Evolutionary conservation across 2,888 invertebrate species (phyloP), one percentile per base, ranked within the genome.

Genomic region (Scaptomyza cyrtandrae): DNA sequence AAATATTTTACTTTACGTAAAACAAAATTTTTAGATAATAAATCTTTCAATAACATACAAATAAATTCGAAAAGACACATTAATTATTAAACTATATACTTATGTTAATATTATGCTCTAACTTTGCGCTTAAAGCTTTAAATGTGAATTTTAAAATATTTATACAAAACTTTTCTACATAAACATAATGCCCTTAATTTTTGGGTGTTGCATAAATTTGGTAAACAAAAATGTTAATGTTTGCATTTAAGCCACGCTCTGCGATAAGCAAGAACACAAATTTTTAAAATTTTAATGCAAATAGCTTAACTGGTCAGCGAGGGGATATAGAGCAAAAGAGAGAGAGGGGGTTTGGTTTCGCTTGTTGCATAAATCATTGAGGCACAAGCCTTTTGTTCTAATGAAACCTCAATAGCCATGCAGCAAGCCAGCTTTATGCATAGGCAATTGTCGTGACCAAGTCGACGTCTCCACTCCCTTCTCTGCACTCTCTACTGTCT

Each of bases 261-360:
- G 35, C 69, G 78, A 70, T 65, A 75, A 78, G 75, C 78, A 50
- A 62, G 62, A 44, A 33, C 53, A 24, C 49, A 13, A 49, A 10
- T 16, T 58, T 71, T 73, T 82, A 75, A 86, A 83, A 80, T 76
- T 80, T 86, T 86, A 83, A 82, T 86, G 83, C 78, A 82, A 86
- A 82, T 66, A 75, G 71, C 75, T 75, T 27, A 70, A 69, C 50
- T 72, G 81, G 82, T 54, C 77, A 82, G 49, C 16, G 56, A 48
- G 3, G 14, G 13, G 39, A 11, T 19, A 37, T 24, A 29, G 24
- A n/a, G 10, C 3, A 44, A 33, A n/a, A n/a, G n/a, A 35, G 39
- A 33, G 56, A 48, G 13, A 3, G 6, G 13, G 27, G 27, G 44
- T 1, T 1, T n/a, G 57, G 37, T 58, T 60, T 61, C 13, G 46